Evolutionary conservation across 2,888 invertebrate genomes (phyloP).

Genomic region (Tetranychus piercei): DNA sequence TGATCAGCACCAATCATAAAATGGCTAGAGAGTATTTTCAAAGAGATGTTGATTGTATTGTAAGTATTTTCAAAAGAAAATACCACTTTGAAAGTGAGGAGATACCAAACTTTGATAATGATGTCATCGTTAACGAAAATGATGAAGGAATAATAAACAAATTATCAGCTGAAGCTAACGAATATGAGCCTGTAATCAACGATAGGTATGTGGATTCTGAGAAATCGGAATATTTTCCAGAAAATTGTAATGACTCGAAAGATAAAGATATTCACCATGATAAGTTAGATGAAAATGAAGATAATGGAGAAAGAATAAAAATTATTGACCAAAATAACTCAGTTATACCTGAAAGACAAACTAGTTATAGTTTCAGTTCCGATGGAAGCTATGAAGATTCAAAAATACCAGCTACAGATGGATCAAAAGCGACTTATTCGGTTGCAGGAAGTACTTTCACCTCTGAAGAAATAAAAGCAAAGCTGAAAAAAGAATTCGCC

Average conservation of each 20-base stretch:
- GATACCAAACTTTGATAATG: constrained; percentile 16
- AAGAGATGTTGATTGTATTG: constrained; percentile 78
- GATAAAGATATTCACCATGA: background rate
- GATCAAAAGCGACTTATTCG: constrained; percentile 7
- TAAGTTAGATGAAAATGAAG: background rate
- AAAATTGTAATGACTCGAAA: background rate
- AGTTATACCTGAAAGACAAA: background rate
- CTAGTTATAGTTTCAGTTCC: background rate
- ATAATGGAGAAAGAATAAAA: background rate
- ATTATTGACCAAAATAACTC: background rate
- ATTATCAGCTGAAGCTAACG: background rate
- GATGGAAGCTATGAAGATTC: constrained; percentile 1
- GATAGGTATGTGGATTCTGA: background rate
- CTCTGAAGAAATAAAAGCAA: constrained; percentile 18
- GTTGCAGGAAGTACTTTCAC: constrained; percentile 19
- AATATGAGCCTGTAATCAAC: background rate
- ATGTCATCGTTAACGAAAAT: background rate
- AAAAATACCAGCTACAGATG: background rate
- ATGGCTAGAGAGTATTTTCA: constrained; percentile 51
- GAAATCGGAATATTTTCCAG: background rate
- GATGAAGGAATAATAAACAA: background rate
- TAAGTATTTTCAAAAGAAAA: constrained; percentile 70
- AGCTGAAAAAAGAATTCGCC: constrained; percentile 13
- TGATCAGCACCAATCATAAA: constrained; percentile 37
- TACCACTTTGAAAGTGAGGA: constrained; percentile 52